Conservation (phyloP, 1,140 invertebrate species). For the Agraylea sexmaculata region DNA sequence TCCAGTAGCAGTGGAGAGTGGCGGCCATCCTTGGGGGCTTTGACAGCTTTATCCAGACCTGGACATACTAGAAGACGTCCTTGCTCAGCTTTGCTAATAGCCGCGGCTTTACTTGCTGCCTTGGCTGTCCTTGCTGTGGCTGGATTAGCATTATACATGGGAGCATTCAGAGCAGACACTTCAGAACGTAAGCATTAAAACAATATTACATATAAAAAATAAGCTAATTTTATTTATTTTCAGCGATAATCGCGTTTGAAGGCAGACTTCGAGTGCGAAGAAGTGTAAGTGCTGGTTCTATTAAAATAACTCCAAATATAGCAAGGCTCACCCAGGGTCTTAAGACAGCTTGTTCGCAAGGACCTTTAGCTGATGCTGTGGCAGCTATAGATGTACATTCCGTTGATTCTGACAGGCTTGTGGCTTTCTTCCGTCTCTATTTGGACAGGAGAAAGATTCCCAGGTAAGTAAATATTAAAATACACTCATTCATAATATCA, state of each 20-base stretch:
- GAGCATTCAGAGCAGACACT: constrained; percentile 43
- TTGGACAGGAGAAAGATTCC: constrained; percentile 64
- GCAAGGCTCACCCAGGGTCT: constrained; percentile 16
- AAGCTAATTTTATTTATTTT: constrained; percentile 22
- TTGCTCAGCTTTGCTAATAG: constrained; percentile 53
- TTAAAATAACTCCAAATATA: constrained; percentile 27
- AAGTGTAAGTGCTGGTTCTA: constrained; percentile 27
- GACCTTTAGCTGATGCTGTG: constrained; percentile 47
- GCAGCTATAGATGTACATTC: constrained; percentile 51
- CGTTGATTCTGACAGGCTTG: constrained; percentile 56
- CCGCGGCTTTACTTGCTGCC: constrained; percentile 54
- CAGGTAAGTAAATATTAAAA: constrained; percentile 31
- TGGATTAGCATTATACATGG: constrained; percentile 65
- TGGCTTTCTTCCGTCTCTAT: constrained; percentile 61
- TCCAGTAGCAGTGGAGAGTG: constrained; percentile 16
- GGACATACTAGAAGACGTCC: constrained; percentile 20
- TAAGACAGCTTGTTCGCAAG: constrained; percentile 27
- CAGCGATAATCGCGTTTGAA: constrained; percentile 55
- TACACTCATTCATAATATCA: constrained; percentile 1
- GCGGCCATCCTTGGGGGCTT: constrained; percentile 18
- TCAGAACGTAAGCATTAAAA: constrained; percentile 33
- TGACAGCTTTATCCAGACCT: constrained; percentile 23
- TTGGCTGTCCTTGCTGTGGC: constrained; percentile 60
- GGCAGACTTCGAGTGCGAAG: constrained; percentile 53
- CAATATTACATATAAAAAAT: no score